phyloP scores from a whole-genome alignment of 1,140 invertebrate species.

The Ostrea denselamellosa region DNA sequence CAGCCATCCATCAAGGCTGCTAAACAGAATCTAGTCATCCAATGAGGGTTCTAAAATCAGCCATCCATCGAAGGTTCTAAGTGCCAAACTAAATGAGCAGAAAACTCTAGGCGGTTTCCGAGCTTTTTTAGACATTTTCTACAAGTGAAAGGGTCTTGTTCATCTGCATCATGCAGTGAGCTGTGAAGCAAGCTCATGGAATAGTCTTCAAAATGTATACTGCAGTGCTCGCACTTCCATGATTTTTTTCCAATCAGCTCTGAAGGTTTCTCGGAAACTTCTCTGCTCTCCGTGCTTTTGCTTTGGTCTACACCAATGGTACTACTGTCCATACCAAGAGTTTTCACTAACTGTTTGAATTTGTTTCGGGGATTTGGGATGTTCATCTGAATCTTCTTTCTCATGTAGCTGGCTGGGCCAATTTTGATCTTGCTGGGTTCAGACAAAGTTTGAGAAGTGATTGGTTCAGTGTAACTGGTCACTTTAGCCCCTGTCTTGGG shows the following conservation, averaged over 20 bases:
- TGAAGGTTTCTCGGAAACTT: neutral
- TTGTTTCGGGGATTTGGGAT: neutral
- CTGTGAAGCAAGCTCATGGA: slow-evolving; percentile 72
- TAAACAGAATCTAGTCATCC: neutral
- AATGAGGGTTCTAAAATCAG: neutral
- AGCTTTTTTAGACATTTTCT: slow-evolving; percentile 71
- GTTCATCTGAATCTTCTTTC: slow-evolving; percentile 49
- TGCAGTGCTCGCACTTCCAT: slow-evolving; percentile 69
- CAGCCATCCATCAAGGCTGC: too few relatives aligned
- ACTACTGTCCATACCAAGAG: slow-evolving; percentile 2
- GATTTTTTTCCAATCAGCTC: slow-evolving; percentile 54
- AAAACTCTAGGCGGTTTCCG: slow-evolving; percentile 80
- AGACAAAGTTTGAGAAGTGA: slow-evolving; percentile 6
- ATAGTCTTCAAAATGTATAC: slow-evolving; percentile 73
- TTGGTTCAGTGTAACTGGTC: slow-evolving; percentile 34
- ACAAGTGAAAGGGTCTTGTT: slow-evolving; percentile 70
- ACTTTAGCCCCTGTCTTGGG: slow-evolving; percentile 42
- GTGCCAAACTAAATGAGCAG: slow-evolving; percentile 87
- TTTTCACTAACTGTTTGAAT: slow-evolving; percentile 16
- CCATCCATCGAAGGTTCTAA: slow-evolving; percentile 80
- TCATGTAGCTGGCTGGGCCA: slow-evolving; percentile 55
- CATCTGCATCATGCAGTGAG: slow-evolving; percentile 70
- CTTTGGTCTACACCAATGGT: slow-evolving; percentile 9
- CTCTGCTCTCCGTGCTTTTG: neutral
- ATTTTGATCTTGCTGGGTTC: slow-evolving; percentile 43